Percentiles rank a stretch among this genome's conserved stretches.
These are phyloP conservation scores for Epinotia brunnichana DNA, from an alignment of 2,888 invertebrate species.

Conservation along the genomic window DNA sequence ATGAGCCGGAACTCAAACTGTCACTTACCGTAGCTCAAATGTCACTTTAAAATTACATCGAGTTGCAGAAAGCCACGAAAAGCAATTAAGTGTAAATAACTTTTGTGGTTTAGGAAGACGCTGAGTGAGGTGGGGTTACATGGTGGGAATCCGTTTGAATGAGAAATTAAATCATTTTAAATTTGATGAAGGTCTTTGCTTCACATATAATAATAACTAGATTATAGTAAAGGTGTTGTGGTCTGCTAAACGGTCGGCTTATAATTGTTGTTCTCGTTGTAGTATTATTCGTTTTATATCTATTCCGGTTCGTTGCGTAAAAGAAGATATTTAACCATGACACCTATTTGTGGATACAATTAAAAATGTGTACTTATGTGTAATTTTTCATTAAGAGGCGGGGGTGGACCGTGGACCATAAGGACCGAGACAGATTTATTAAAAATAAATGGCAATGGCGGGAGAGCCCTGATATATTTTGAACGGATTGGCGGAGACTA, in stretches of 20 bases:
- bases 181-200: not conserved
- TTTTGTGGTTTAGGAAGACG: constrained; percentile 11
- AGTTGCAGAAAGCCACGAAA: not conserved
- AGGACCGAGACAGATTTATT: too few species aligned
- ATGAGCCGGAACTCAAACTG: not conserved
- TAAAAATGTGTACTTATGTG: too few species aligned
- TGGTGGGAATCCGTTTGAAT: not conserved
- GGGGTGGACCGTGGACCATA: too few species aligned
- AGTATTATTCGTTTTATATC: too few species aligned
- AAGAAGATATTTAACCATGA: too few species aligned
- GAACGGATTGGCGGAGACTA: too few species aligned
- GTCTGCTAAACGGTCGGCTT: not conserved
- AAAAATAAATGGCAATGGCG: too few species aligned
- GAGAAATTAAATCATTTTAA: not conserved
- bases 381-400: too few species aligned
- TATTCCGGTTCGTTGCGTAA: too few species aligned
- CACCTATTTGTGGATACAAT: too few species aligned
- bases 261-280: not conserved
- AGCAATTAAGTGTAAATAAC: constrained; percentile 6
- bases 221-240: not conserved
- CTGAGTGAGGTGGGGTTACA: not conserved
- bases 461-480: too few species aligned
- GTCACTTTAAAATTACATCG: constrained; percentile 7
- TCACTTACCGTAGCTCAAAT: constrained; percentile 2
- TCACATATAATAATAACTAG: not conserved